Base-by-base conservation (phyloP, 2,888 invertebrate genomes). In the Plagodis pulveraria region DNA sequence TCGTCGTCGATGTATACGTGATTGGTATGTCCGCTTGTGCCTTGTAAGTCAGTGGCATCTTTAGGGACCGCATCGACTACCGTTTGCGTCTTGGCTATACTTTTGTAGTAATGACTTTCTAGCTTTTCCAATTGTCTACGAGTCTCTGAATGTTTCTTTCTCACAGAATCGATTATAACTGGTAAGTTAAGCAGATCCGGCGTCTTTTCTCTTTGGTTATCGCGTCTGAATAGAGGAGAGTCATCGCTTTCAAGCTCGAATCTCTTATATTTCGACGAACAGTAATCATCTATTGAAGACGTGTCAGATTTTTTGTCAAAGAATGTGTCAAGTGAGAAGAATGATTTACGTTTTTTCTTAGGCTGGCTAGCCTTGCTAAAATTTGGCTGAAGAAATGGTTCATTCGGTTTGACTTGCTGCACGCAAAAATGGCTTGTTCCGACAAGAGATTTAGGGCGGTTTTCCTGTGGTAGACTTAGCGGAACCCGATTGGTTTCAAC, bases 161-260 rank as follows among this genome's bases (percentile, higher is more conserved):
- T 85, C 6, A 91, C 90, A 0, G 91, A 91, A 67, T 92, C 90
- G 69, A 90, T 90, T 56, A 91, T 91, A 10, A 89, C 84, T 7
- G 93, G 93, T 49, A 92, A 66, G 60, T 93, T 92, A 42, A 93
- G 71, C 6, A 93, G 74, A 65, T 93, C 93, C 33, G 93, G 93
- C 9, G 93, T 92, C 66, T 82, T 88, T 65, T 86, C 89, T 51
- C 83, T 77, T 12, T 79, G 78, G 6, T 77, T 73, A 2, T 90
- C 90, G 32, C 89, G 76, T 66, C 83, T 83, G 62, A 93, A 91
- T 12, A 93, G 57, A 12, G 93, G 93, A 10, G 93, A 93, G 63
- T 93, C 93, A 65, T 93, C 93, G 56, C 91, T 89, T 75, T 93
- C 93, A 10, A 93, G 73, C 63, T 93, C 93, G 61, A 93, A 93